Conservation (phyloP, 2,113 vertebrate genomes). For the Siniperca chuatsi region DNA sequence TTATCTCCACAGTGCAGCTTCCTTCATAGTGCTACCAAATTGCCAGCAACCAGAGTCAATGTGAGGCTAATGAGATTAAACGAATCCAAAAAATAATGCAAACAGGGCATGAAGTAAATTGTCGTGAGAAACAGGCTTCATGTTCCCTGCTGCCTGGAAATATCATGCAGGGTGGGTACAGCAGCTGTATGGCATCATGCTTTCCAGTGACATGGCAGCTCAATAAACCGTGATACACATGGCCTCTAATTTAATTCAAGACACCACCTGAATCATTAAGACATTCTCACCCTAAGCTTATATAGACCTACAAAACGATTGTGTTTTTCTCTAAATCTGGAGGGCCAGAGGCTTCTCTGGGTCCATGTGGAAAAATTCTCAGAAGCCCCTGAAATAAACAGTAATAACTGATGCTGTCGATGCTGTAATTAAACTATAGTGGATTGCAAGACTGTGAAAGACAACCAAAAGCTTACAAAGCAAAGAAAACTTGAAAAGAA, state of each 20-base stretch:
- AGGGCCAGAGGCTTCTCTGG: neutral
- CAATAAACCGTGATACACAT: conserved; percentile 33
- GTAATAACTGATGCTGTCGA: neutral
- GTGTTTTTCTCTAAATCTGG: conserved; percentile 1
- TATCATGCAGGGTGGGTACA: conserved; percentile 17
- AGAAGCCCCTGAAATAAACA: neutral
- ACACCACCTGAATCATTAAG: conserved; percentile 42
- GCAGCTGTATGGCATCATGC: conserved; percentile 28
- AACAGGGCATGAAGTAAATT: conserved; percentile 45
- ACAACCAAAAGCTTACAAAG: neutral
- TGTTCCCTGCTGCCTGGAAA: conserved; percentile 34
- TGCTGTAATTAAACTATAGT: conserved; percentile 13
- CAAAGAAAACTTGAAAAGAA: neutral
- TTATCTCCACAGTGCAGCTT: conserved; percentile 66
- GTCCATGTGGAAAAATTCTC: neutral
- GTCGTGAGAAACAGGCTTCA: conserved; percentile 24
- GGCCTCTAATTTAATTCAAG: conserved; percentile 38
- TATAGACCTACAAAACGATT: conserved; percentile 3
- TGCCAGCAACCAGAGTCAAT: conserved; percentile 17
- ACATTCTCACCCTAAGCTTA: conserved; percentile 7
- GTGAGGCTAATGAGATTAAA: conserved; percentile 59
- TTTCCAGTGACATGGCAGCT: conserved; percentile 39
- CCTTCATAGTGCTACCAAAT: conserved; percentile 12
- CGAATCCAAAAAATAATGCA: conserved; percentile 55
- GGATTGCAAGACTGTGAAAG: neutral